Conservation (phyloP, 2,797 vertebrate genomes). For the Manis javanica region DNA sequence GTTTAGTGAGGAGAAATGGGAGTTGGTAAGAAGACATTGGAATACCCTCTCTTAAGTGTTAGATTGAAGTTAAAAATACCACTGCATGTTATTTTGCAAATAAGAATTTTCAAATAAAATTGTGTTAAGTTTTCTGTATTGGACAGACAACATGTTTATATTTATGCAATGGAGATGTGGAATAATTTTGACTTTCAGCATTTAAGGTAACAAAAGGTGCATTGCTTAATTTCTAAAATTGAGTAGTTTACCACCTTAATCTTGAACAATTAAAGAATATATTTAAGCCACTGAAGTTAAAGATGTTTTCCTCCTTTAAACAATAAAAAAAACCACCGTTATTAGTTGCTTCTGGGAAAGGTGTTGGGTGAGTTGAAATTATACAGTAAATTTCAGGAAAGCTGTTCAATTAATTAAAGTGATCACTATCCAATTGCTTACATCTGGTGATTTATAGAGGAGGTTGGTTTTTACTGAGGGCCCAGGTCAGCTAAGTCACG, state of each 20-base stretch:
- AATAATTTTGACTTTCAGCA: slow-evolving; percentile 34
- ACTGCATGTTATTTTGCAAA: slow-evolving; percentile 47
- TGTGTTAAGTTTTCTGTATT: neutral
- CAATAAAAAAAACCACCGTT: neutral
- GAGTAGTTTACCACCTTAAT: slow-evolving; percentile 14
- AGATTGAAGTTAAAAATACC: slow-evolving; percentile 55
- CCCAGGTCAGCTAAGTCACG: slow-evolving; percentile 93
- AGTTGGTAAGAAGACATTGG: neutral
- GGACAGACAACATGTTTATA: neutral
- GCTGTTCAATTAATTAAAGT: slow-evolving; percentile 96
- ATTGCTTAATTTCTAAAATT: slow-evolving; percentile 52
- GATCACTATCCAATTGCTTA: slow-evolving; percentile 94
- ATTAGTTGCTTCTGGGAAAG: slow-evolving; percentile 75
- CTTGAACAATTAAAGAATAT: slow-evolving; percentile 35
- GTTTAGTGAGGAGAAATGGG: neutral
- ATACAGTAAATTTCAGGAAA: slow-evolving; percentile 91
- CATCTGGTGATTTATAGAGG: slow-evolving; percentile 93
- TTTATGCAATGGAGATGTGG: neutral
- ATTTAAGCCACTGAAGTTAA: neutral
- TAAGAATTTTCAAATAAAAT: slow-evolving; percentile 5
- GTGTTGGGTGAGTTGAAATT: slow-evolving; percentile 87
- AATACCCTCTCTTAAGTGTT: slow-evolving; percentile 78
- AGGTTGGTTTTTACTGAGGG: slow-evolving; percentile 93
- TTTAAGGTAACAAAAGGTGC: slow-evolving; percentile 6
- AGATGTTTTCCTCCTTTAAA: neutral